Evolutionary conservation across 1,140 invertebrate genomes (phyloP).

Genomic region (Colletes latitarsis): DNA sequence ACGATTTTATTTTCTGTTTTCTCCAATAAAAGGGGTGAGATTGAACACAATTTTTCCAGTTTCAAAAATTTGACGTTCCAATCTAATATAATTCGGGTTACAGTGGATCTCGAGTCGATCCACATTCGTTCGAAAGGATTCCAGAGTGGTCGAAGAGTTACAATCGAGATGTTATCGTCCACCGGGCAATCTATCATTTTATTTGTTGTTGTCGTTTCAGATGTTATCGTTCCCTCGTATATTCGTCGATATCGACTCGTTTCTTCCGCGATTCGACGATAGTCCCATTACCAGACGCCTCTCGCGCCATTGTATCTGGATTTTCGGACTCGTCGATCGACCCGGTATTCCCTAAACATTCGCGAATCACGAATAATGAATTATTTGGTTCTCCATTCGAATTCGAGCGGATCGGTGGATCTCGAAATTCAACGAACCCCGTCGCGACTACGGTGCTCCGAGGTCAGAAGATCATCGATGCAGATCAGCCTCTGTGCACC

Average conservation of each 20-base stretch:
- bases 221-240: slow-evolving; percentile 11
- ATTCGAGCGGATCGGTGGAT: not conserved
- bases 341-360: too few species aligned
- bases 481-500: slow-evolving; percentile 60
- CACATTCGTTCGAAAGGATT: not conserved
- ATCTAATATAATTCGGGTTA: too few species aligned
- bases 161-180: not conserved
- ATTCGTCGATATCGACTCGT: slow-evolving; percentile 4
- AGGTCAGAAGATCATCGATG: slow-evolving; percentile 66
- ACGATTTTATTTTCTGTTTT: too few species aligned
- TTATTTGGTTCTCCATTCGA: too few species aligned
- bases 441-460: slow-evolving; percentile 10
- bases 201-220: slow-evolving; percentile 10
- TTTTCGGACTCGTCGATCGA: too few species aligned
- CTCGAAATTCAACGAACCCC: slow-evolving; percentile 46
- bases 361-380: too few species aligned
- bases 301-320: too few species aligned
- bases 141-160: not conserved
- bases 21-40: too few species aligned
- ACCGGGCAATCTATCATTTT: not conserved
- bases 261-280: not conserved
- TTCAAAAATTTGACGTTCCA: too few species aligned
- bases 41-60: too few species aligned
- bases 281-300: too few species aligned
- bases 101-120: too few species aligned